A percentile compares a stretch with the other conserved stretches of the same genome.
Conservation (phyloP, 2,113 vertebrate genomes). For the Pterocles gutturalis region DNA sequence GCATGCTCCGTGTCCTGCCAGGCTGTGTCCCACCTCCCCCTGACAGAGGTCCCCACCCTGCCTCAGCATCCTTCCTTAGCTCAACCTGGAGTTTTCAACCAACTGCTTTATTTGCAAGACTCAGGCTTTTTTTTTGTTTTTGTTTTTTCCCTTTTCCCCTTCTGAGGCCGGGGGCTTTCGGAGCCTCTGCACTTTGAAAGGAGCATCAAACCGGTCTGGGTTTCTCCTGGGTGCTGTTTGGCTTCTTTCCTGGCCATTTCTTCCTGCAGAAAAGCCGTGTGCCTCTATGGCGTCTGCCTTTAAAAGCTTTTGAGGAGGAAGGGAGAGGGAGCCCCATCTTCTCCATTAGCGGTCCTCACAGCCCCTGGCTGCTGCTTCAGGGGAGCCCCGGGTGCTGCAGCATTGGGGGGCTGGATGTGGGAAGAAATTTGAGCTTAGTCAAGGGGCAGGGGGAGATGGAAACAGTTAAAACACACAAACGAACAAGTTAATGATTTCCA, state of each 20-base stretch:
- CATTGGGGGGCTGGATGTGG: neutral
- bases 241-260: neutral
- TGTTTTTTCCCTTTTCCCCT: neutral
- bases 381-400: neutral
- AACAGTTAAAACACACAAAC: neutral
- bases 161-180: rapidly evolving
- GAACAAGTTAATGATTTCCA: slow-evolving; percentile 32
- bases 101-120: neutral
- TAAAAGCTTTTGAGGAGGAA: neutral
- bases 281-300: neutral
- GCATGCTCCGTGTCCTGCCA: neutral
- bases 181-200: neutral
- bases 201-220: neutral
- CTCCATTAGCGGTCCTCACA: neutral
- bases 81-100: neutral
- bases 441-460: neutral
- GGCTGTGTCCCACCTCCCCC: neutral
- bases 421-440: neutral
- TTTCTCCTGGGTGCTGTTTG: neutral
- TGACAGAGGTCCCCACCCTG: neutral
- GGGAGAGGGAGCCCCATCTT: neutral
- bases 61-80: neutral
- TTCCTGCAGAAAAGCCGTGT: neutral
- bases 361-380: neutral
- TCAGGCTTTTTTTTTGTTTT: neutral